phyloP scores from a whole-genome alignment of 2,797 vertebrate species.

The Sphenopsis melanotis region DNA sequence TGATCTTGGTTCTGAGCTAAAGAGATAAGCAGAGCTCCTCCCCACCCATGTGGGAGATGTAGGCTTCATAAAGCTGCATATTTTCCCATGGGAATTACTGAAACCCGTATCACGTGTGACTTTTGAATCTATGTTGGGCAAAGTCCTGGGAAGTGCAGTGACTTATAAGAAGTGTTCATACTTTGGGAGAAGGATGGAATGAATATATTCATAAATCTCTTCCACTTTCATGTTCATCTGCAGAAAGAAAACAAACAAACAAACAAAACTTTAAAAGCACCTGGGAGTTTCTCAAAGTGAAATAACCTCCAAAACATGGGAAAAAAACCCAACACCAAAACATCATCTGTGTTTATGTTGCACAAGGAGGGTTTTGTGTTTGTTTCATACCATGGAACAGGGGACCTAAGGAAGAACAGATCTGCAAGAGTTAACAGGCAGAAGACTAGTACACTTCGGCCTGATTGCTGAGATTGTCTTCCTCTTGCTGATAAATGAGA shows the following conservation, averaged over 20 bases:
- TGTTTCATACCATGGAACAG: background rate
- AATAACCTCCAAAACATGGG: background rate
- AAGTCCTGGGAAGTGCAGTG: background rate
- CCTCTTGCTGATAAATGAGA: background rate
- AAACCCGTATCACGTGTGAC: background rate
- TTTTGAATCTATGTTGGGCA: background rate
- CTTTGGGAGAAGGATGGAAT: background rate
- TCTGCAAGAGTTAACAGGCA: background rate
- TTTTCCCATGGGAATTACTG: conserved; percentile 56
- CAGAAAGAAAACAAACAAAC: background rate
- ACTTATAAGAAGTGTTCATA: background rate
- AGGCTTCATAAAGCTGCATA: background rate
- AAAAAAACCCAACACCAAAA: background rate
- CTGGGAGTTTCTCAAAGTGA: background rate
- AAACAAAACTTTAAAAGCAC: background rate
- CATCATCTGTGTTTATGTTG: background rate
- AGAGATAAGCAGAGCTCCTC: conserved; percentile 48
- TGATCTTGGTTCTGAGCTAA: conserved; percentile 13
- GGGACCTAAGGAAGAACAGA: background rate
- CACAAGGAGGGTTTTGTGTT: background rate
- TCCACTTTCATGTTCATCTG: background rate
- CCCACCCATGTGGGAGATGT: background rate
- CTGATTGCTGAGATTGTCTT: background rate
- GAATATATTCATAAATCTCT: background rate
- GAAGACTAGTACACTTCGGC: background rate